phyloP scores from a whole-genome alignment of 2,888 invertebrate species.

The Acrobeloides nanus region DNA sequence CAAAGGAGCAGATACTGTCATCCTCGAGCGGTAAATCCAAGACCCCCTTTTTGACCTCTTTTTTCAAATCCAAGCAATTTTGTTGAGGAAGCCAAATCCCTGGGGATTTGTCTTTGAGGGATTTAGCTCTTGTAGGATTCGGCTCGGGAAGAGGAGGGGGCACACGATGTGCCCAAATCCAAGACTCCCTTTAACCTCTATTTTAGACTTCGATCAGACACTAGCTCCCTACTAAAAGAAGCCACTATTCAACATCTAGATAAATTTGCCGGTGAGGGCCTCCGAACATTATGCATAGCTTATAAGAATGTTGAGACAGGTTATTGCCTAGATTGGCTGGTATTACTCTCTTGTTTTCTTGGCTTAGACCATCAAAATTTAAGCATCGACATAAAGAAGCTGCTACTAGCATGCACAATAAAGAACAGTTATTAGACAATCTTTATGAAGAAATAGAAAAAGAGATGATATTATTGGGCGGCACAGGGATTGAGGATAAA shows the following conservation, averaged over 20 bases:
- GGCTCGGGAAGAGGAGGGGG: too few relatives aligned
- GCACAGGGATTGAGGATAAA: not conserved
- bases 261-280: constrained; percentile 60
- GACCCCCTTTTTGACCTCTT: too few relatives aligned
- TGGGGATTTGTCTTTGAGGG: too few relatives aligned
- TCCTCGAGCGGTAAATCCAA: constrained; percentile 74
- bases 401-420: constrained; percentile 19
- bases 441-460: constrained; percentile 82
- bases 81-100: not conserved
- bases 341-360: constrained; percentile 11
- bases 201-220: constrained; percentile 24
- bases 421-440: constrained; percentile 77
- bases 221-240: constrained; percentile 24
- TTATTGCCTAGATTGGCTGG: constrained; percentile 50
- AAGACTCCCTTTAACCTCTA: constrained; percentile 15
- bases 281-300: constrained; percentile 86
- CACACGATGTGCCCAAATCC: too few relatives aligned
- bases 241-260: constrained; percentile 54
- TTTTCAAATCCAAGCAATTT: too few relatives aligned
- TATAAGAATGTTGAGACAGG: constrained; percentile 65
- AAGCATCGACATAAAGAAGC: not conserved
- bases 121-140: too few relatives aligned
- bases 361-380: not conserved
- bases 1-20: constrained; percentile 89
- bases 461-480: not conserved